A percentile compares a stretch with the other conserved stretches of the same genome.
Evolutionary conservation across 2,888 invertebrate species (phyloP).

Genomic region (Heliconius erato): DNA sequence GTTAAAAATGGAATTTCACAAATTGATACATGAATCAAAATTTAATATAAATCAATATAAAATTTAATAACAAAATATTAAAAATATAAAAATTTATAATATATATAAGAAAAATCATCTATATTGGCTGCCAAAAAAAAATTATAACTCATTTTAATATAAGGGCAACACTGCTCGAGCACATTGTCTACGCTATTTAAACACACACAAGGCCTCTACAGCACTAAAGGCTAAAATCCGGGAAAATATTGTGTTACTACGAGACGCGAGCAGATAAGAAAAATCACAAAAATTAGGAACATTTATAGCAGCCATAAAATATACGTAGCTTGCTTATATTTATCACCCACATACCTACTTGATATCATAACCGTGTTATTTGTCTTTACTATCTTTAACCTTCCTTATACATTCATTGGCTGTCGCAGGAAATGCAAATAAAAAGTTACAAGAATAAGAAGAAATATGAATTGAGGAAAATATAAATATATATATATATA

Average conservation of each 20-base stretch:
- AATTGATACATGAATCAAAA: no score
- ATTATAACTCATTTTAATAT: no score
- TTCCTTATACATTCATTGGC: not conserved
- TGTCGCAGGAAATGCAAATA: constrained; percentile 5
- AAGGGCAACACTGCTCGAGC: no score
- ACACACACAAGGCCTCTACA: not conserved
- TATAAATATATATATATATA: not conserved
- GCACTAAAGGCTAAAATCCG: no score
- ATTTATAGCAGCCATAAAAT: not conserved
- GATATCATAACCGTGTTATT: not conserved
- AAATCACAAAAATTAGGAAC: not conserved
- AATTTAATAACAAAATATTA: no score
- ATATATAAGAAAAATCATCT: no score
- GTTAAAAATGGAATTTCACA: no score
- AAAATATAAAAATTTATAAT: no score
- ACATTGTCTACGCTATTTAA: no score
- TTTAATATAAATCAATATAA: no score
- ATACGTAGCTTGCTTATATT: not conserved
- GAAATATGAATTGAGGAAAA: constrained; percentile 17
- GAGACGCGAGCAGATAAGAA: not conserved
- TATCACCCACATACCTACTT: not conserved
- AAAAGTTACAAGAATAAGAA: not conserved
- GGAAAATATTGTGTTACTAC: no score
- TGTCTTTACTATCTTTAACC: not conserved
- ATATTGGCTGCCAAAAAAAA: no score